Conservation (phyloP, 2,888 invertebrate species). For the Lithophane ornitopus region DNA sequence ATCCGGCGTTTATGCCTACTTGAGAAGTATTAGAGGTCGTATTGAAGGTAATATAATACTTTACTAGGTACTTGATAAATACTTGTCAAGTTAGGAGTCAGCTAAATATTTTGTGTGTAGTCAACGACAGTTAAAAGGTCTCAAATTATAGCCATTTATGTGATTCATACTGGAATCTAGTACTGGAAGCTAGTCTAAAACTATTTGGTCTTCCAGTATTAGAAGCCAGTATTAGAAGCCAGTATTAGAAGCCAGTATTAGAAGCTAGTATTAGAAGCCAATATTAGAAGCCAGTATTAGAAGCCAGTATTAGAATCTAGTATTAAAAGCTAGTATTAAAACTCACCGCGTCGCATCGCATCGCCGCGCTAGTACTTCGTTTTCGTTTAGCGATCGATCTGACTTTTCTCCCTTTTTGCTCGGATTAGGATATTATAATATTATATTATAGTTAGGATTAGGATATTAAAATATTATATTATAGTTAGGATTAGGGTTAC, state of each 20-base stretch:
- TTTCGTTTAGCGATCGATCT: no score
- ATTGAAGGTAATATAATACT: slow-evolving; percentile 32
- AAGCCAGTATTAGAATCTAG: neutral
- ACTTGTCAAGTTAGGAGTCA: neutral
- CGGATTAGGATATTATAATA: no score
- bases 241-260: no score
- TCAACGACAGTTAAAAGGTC: neutral
- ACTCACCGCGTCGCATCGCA: no score
- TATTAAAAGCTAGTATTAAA: no score
- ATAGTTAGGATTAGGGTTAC: no score
- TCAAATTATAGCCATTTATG: neutral
- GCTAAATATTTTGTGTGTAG: neutral
- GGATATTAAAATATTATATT: no score
- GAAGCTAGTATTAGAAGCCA: neutral
- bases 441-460: no score
- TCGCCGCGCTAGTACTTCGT: no score
- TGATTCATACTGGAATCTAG: neutral
- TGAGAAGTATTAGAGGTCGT: slow-evolving; percentile 27
- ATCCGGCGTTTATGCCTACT: slow-evolving; percentile 41
- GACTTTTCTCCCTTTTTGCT: no score
- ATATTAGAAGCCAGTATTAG: no score
- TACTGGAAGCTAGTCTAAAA: neutral
- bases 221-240: neutral
- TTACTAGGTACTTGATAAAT: neutral
- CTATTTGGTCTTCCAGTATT: neutral